Conservation (phyloP, 2,797 vertebrate genomes). For the Hyperoplus lanceolatus region DNA sequence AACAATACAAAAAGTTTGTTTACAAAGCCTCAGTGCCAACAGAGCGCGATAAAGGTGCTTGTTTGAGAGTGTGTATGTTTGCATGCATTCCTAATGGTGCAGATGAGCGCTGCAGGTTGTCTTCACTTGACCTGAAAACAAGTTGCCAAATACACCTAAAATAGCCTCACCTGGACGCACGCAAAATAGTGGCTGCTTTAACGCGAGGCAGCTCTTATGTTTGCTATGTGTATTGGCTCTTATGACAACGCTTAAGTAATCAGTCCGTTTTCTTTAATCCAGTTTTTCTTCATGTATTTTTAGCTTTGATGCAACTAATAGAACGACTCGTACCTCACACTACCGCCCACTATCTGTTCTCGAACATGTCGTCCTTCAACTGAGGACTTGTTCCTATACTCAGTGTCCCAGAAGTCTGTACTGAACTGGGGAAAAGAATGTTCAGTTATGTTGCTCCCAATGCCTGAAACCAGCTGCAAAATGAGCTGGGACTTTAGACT, state of each 20-base stretch:
- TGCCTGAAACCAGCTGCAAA: too few relatives aligned
- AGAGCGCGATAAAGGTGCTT: neutral
- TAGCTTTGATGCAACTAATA: neutral
- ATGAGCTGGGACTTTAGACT: too few relatives aligned
- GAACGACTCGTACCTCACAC: neutral
- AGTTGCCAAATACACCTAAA: neutral
- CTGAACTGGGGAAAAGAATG: too few relatives aligned
- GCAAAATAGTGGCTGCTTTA: conserved; percentile 21
- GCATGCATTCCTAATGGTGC: neutral
- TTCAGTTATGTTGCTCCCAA: too few relatives aligned
- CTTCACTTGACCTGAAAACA: neutral
- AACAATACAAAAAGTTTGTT: conserved; percentile 30
- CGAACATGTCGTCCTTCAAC: neutral
- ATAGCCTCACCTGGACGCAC: neutral
- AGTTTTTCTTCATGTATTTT: neutral
- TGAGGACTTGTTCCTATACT: too few relatives aligned
- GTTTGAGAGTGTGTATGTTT: neutral
- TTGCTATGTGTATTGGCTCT: neutral
- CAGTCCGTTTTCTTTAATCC: neutral
- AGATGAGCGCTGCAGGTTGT: conserved; percentile 5
- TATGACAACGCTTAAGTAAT: neutral
- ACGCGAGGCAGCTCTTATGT: neutral
- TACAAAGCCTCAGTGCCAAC: conserved; percentile 14
- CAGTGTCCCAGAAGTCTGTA: too few relatives aligned
- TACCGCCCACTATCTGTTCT: too few relatives aligned